Conservation (phyloP, 1,140 invertebrate genomes). For the Polyergus mexicanus region DNA sequence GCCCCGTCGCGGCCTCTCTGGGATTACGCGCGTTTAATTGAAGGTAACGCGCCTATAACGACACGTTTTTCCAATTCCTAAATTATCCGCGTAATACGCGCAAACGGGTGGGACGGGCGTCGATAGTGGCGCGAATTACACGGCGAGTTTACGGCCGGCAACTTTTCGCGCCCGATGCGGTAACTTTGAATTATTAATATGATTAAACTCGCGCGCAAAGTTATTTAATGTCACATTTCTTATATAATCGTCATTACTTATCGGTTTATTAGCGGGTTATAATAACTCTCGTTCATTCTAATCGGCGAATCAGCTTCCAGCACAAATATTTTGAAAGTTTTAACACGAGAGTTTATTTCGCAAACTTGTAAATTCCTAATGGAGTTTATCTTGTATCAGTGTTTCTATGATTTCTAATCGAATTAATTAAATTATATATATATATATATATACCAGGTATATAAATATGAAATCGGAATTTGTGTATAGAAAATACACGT, state of each 20-base stretch:
- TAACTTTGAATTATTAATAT: slow-evolving; percentile 59
- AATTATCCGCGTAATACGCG: slow-evolving; percentile 52
- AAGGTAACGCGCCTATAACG: slow-evolving; percentile 49
- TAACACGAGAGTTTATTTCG: background rate
- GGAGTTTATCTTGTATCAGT: background rate
- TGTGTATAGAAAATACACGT: no score
- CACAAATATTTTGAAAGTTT: slow-evolving; percentile 2
- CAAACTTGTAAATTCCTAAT: slow-evolving; percentile 1
- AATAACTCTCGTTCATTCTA: slow-evolving; percentile 23
- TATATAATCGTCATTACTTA: slow-evolving; percentile 43
- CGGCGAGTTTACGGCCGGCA: slow-evolving; percentile 35
- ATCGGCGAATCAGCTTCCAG: slow-evolving; percentile 28
- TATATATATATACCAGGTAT: no score
- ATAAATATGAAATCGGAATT: no score
- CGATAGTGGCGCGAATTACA: slow-evolving; percentile 55
- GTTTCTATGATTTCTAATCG: slow-evolving; percentile 3
- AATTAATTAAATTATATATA: background rate
- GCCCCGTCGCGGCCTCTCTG: slow-evolving; percentile 53
- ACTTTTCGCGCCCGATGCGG: slow-evolving; percentile 27
- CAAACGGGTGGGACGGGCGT: slow-evolving; percentile 16
- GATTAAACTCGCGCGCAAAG: slow-evolving; percentile 27
- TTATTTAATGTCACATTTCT: slow-evolving; percentile 38
- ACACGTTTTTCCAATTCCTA: slow-evolving; percentile 47
- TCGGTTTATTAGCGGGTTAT: slow-evolving; percentile 31
- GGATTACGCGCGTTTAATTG: slow-evolving; percentile 45